Evolutionary conservation across 2,888 invertebrate species (phyloP), one percentile per base, ranked within the genome.

Genomic region (Smittia aterrima): DNA sequence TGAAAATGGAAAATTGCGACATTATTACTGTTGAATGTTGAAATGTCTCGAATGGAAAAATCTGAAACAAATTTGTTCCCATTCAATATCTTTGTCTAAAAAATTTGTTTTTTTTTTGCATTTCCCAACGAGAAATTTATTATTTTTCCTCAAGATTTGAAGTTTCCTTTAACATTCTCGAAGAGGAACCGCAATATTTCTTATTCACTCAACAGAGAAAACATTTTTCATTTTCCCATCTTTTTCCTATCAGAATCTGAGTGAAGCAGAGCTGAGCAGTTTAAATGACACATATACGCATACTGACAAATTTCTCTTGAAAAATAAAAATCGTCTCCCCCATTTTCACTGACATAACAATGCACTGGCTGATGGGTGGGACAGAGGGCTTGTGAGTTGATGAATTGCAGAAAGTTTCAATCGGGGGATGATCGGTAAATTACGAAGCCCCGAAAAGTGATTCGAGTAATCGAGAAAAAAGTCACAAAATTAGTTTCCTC

Each of bases 331-430:
- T 32, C 32, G 47, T 47, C 16, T 6, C 32, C 9, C 16, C 47
- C 47, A n/a, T 16, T n/a, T 47, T n/a, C 16, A 47, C 47, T 47
- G 47, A 47, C 16, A 4, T 38, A 47, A 47, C 47, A 47, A 47
- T 47, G 47, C 47, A 47, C 7, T 47, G 38, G 9, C 9, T 4
- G 47, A 6, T 47, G 47, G 47, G 16, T 13, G 47, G 47, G 16
- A n/a, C 1, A 6, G 16, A 47, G 47, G 47, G 3, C 22, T 66
- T 68, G 68, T 66, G 9, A 27, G 68, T 68, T 68, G 68, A 68
- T 68, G 68, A 68, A 68, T 68, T 68, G 68, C 68, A 68, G 41
- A 68, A 47, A 47, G 20, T 68, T 68, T 68, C 41, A 68, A 40
- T 32, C 24, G 47, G 68, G 66, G 41, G 16, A 16, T 16, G 16